These are phyloP conservation scores for Cydia pomonella DNA, from an alignment of 1,140 invertebrate species.

Conservation along the genomic window DNA sequence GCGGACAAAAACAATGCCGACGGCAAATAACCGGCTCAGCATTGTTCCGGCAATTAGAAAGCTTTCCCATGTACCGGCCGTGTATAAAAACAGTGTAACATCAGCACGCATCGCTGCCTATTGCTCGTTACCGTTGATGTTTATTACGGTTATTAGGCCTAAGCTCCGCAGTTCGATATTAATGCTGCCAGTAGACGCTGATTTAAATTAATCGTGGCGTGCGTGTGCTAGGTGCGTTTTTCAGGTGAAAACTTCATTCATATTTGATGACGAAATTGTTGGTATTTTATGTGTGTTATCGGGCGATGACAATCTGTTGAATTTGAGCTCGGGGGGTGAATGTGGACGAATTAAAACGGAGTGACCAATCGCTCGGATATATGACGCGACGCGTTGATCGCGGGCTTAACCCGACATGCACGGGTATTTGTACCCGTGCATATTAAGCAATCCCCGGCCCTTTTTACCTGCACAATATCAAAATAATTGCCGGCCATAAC, in stretches of 20 bases:
- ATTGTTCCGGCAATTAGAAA: slow-evolving; percentile 81
- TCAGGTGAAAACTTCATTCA: slow-evolving; percentile 31
- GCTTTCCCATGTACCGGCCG: slow-evolving; percentile 79
- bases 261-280: slow-evolving; percentile 23
- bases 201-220: slow-evolving; percentile 53
- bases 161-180: slow-evolving; percentile 72
- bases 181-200: slow-evolving; percentile 61
- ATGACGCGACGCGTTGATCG: slow-evolving; percentile 33
- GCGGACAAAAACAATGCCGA: slow-evolving; percentile 80
- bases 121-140: slow-evolving; percentile 79
- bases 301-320: slow-evolving; percentile 47
- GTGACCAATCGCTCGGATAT: slow-evolving; percentile 45
- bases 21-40: slow-evolving; percentile 79
- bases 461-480: background rate
- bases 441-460: background rate
- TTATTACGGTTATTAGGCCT: slow-evolving; percentile 79
- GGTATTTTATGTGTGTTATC: slow-evolving; percentile 26
- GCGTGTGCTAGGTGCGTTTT: slow-evolving; percentile 28
- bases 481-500: slow-evolving; percentile 27
- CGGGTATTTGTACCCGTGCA: slow-evolving; percentile 24
- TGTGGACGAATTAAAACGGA: slow-evolving; percentile 49
- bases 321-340: slow-evolving; percentile 44
- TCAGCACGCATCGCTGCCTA: slow-evolving; percentile 79
- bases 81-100: slow-evolving; percentile 80
- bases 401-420: slow-evolving; percentile 33